Conservation (phyloP, 2,888 invertebrate species). For the Bruchidius siliquastri region DNA sequence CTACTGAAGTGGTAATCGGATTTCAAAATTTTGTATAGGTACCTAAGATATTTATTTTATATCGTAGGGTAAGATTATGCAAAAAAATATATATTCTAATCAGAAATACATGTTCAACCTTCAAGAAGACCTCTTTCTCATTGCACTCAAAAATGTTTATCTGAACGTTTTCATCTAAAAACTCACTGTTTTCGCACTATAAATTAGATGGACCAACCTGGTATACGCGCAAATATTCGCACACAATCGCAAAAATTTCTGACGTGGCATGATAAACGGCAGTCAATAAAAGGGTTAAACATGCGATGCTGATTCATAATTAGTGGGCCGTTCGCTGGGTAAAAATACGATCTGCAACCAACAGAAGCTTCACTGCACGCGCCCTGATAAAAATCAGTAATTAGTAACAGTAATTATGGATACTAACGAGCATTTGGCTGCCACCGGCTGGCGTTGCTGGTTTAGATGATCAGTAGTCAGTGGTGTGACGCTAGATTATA, state of each 20-base stretch:
- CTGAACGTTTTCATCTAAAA: too few relatives aligned
- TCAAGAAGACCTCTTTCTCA: too few relatives aligned
- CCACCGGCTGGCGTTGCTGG: slow-evolving; percentile 10
- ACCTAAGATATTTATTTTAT: too few relatives aligned
- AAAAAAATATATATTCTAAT: too few relatives aligned
- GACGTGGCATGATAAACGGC: slow-evolving; percentile 41
- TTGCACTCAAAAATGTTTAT: too few relatives aligned
- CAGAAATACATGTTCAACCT: too few relatives aligned
- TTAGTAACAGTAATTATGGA: slow-evolving; percentile 49
- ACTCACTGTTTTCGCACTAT: too few relatives aligned
- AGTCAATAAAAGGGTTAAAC: slow-evolving; percentile 46
- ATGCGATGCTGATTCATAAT: slow-evolving; percentile 46
- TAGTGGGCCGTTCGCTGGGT: slow-evolving; percentile 35
- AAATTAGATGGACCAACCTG: neutral
- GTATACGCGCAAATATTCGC: neutral
- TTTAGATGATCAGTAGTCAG: slow-evolving; percentile 10
- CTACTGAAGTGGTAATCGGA: too few relatives aligned
- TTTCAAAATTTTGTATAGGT: too few relatives aligned
- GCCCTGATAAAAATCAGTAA: slow-evolving; percentile 50
- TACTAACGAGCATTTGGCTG: slow-evolving; percentile 47
- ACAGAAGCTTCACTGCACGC: slow-evolving; percentile 40
- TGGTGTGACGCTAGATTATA: slow-evolving; percentile 2
- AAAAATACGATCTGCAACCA: slow-evolving; percentile 36
- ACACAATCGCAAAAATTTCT: slow-evolving; percentile 25
- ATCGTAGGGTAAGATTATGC: too few relatives aligned